Percentiles rank a stretch among this genome's conserved stretches.
Conservation (phyloP, 2,797 vertebrate species). For the Cyclura pinguis region DNA sequence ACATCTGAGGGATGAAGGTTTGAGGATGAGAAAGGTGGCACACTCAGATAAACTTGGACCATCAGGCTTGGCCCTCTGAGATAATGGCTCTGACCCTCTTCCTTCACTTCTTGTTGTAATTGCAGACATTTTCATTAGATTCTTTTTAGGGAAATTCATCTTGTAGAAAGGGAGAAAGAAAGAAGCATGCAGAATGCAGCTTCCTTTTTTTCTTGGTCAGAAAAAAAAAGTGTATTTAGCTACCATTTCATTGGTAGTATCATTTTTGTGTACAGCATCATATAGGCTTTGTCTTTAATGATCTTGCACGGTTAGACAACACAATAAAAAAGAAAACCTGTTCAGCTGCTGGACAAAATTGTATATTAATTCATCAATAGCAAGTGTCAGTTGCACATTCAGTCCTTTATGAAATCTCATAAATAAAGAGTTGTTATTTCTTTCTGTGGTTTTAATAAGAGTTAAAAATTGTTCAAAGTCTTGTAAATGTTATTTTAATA, state of each 20-base stretch:
- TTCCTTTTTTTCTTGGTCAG: constrained; percentile 79
- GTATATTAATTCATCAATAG: constrained; percentile 84
- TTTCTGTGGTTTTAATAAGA: constrained; percentile 94
- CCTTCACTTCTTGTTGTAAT: constrained; percentile 98
- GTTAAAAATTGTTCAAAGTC: constrained; percentile 93
- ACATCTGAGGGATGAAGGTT: constrained; percentile 93
- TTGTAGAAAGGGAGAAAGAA: constrained; percentile 88
- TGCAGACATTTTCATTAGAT: constrained; percentile 99
- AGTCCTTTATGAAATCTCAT: constrained; percentile 85
- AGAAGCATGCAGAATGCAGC: constrained; percentile 87
- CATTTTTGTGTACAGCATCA: constrained; percentile 91
- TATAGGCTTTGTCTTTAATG: constrained; percentile 89
- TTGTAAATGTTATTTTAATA: constrained; percentile 99
- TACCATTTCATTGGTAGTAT: constrained; percentile 95
- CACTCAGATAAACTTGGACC: constrained; percentile 90
- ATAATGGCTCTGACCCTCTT: constrained; percentile 89
- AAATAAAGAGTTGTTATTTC: constrained; percentile 84
- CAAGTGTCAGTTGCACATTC: constrained; percentile 84
- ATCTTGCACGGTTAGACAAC: constrained; percentile 88
- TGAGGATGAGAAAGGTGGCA: constrained; percentile 91
- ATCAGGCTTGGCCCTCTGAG: constrained; percentile 87
- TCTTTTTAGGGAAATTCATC: constrained; percentile 99
- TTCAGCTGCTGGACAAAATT: constrained; percentile 84
- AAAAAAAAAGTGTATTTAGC: constrained; percentile 89
- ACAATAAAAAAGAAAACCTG: constrained; percentile 81